Evolutionary conservation across 2,113 vertebrate genomes (phyloP).

Genomic region (Equus przewalskii): DNA sequence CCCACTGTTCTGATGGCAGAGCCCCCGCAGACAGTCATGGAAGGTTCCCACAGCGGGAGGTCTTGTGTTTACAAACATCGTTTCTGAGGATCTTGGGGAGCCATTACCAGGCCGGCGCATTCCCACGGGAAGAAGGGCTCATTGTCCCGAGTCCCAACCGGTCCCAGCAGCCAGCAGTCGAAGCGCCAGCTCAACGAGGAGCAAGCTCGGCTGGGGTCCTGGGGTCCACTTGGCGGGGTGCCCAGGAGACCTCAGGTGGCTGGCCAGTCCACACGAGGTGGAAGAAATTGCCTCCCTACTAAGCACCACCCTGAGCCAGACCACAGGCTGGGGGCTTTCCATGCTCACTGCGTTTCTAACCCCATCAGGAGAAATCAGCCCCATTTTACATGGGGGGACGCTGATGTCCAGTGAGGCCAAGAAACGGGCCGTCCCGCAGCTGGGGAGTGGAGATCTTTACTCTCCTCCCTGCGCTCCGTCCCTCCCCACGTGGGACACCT

Average conservation of each 20-base stretch:
- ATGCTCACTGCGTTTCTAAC: fast-evolving
- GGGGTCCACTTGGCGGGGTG: neutral
- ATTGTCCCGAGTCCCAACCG: fast-evolving
- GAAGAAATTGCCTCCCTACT: neutral
- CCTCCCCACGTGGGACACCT: fast-evolving
- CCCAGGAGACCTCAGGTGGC: neutral
- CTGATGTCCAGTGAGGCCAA: neutral
- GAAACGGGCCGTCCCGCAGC: fast-evolving
- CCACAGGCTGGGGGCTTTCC: neutral
- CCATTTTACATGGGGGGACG: fast-evolving
- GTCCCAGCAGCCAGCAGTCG: neutral
- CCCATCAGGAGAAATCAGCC: neutral
- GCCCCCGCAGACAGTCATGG: neutral
- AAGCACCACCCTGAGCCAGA: neutral
- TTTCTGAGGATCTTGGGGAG: fast-evolving
- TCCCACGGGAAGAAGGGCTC: fast-evolving
- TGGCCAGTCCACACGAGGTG: fast-evolving
- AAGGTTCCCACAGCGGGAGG: too few species aligned
- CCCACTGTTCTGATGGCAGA: too few species aligned
- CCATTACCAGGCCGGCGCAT: too few species aligned
- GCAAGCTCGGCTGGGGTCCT: neutral
- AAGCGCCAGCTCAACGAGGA: neutral
- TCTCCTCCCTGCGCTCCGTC: fast-evolving
- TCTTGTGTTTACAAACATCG: neutral
- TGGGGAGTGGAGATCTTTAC: neutral